Evolutionary conservation across 30 jellyfish, hydroid and myxozoan species (phyloP), one percentile per base, ranked within the genome.

Genomic region (Hydractinia symbiolongicarpus): DNA sequence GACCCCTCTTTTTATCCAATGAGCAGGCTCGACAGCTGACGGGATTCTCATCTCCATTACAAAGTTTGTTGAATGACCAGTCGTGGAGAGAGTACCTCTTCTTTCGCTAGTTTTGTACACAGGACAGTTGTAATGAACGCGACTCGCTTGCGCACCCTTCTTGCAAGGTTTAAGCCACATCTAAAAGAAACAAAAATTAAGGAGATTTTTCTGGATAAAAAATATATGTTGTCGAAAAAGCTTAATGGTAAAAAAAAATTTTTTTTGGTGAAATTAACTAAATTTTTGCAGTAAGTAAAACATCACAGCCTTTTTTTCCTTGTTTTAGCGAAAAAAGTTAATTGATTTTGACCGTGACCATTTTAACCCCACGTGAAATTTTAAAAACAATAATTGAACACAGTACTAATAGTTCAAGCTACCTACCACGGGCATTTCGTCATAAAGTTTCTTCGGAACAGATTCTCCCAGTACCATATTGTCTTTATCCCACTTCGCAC

Each of bases 21-120:
- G 96, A 0, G 95, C 83, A 8, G 96, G 76, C 49, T 83, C 87
- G 77, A 80, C 78, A 6, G 86, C 84, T 10, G 96, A 89, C 14
- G 95, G 96, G 51, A 89, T 14, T 57, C 91, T 81, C 82, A 89
- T 89, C 70, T 89, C 96, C 96, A 89, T 89, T 54, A 89, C 96
- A 67, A 83, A 89, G 73, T 89, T 89, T 5, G 96, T 89, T n/a
- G 96, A 89, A 54, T 89, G 96, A 21, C 96, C 96, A 17, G 96
- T 89, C 16, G 96, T 89, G 14, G 96, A 89, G 64, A 89, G 77
- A 15, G 96, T 89, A 7, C 96, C 96, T 40, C 96, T 91, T 17
- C 96, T 83, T 68, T 84, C 96, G 64, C 96, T 89, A 54, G 96
- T 89, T 71, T 89, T 89, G 95, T 89, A 89, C 54, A 89, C 96